These are phyloP conservation scores for Monopterus albus DNA, from an alignment of 2,113 vertebrate species.

Conservation along the genomic window DNA sequence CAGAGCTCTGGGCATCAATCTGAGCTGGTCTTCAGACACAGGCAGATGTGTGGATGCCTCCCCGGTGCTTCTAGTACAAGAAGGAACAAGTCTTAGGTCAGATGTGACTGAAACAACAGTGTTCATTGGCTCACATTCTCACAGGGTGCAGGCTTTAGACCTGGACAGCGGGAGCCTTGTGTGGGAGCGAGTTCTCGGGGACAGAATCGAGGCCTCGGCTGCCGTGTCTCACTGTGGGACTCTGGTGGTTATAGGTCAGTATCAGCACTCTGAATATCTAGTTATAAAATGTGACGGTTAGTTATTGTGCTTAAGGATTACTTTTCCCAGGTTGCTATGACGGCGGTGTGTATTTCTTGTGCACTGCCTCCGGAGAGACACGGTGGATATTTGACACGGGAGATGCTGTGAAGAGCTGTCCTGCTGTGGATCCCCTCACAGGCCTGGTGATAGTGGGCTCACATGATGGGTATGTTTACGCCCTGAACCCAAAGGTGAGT, in stretches of 20 bases:
- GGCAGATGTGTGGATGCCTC: constrained; percentile 95
- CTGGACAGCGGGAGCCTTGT: constrained; percentile 84
- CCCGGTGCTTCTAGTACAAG: constrained; percentile 83
- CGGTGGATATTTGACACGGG: constrained; percentile 89
- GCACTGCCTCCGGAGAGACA: constrained; percentile 81
- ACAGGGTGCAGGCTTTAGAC: constrained; percentile 88
- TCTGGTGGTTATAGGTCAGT: constrained; percentile 89
- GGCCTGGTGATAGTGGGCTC: constrained; percentile 90
- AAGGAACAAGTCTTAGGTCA: neutral
- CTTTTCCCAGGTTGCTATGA: constrained; percentile 89
- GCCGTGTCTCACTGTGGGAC: constrained; percentile 88
- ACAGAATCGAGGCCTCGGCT: constrained; percentile 92
- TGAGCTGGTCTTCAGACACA: constrained; percentile 91
- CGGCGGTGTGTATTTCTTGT: constrained; percentile 88
- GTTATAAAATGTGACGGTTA: too few relatives aligned
- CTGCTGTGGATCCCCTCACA: constrained; percentile 84
- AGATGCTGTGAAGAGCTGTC: constrained; percentile 90
- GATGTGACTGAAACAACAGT: constrained; percentile 60
- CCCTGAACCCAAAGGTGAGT: constrained; percentile 89
- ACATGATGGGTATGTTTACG: constrained; percentile 91
- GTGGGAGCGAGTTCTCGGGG: constrained; percentile 92
- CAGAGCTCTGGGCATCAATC: constrained; percentile 53
- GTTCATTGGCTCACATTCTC: constrained; percentile 94
- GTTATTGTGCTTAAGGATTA: neutral
- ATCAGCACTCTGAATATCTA: neutral